Evolutionary conservation across 1,140 invertebrate genomes (phyloP).

Genomic region (Drosophila nigromelanica): DNA sequence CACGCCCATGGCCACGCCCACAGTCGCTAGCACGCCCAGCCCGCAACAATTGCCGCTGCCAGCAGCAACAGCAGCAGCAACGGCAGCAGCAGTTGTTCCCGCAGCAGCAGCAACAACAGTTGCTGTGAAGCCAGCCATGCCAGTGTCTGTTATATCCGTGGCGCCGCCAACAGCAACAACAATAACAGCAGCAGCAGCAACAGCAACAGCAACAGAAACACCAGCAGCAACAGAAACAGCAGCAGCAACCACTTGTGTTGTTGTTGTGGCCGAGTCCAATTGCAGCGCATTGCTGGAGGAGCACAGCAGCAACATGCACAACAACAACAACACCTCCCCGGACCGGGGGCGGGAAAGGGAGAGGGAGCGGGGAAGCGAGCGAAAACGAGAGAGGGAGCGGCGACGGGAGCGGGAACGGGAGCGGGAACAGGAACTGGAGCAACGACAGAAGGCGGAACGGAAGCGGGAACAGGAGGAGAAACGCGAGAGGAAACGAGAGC

Average conservation of each 20-base stretch:
- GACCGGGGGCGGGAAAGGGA: neutral
- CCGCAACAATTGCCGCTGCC: conserved; percentile 3
- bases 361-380: neutral
- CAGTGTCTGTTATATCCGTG: conserved; percentile 66
- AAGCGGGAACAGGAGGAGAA: neutral
- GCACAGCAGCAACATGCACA: conserved; percentile 66
- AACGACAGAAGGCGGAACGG: neutral
- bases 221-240: neutral
- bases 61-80: conserved; percentile 5
- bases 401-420: neutral
- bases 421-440: conserved; percentile 18
- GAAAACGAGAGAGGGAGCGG: too few species aligned
- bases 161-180: conserved; percentile 34
- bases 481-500: too few species aligned
- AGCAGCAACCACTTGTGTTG: neutral
- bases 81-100: neutral
- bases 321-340: conserved; percentile 80
- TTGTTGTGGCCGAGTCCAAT: conserved; percentile 27
- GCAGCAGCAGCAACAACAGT: conserved; percentile 6
- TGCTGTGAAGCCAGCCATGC: conserved; percentile 30
- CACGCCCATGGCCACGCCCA: neutral
- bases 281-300: conserved; percentile 62
- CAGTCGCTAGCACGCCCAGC: neutral
- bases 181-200: conserved; percentile 1
- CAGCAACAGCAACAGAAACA: conserved; percentile 1